Conservation (phyloP, 2,888 invertebrate species). For the Dicyrtoma fusca region DNA sequence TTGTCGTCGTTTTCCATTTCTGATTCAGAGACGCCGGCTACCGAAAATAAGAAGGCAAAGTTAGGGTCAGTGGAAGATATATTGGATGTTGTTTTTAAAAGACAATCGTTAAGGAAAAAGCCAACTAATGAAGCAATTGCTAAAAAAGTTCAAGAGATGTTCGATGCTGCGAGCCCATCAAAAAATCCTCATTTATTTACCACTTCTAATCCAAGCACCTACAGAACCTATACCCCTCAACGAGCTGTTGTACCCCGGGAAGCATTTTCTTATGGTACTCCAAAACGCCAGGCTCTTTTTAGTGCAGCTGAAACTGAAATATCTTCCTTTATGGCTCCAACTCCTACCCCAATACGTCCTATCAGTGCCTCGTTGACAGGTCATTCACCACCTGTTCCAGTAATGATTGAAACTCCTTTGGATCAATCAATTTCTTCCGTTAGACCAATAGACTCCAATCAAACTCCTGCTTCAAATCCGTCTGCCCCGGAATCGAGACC, state of each 20-base stretch:
- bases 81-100: constrained; percentile 10
- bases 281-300: not conserved
- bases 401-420: too few relatives aligned
- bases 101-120: not conserved
- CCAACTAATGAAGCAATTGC: constrained; percentile 19
- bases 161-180: constrained; percentile 35
- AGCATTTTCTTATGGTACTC: constrained; percentile 22
- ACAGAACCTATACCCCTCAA: constrained; percentile 9
- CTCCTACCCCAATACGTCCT: too few relatives aligned
- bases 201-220: not conserved
- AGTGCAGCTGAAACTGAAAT: not conserved
- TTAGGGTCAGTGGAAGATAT: not conserved
- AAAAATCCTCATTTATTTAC: constrained; percentile 27
- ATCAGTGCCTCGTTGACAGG: too few relatives aligned
- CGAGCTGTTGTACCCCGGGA: not conserved
- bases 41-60: not conserved
- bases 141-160: constrained; percentile 34
- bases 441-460: too few relatives aligned
- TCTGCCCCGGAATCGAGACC: too few relatives aligned
- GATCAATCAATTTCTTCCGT: too few relatives aligned
- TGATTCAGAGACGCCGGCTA: not conserved
- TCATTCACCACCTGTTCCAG: not conserved
- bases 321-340: too few relatives aligned
- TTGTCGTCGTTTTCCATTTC: not conserved
- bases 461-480: too few relatives aligned